Evolutionary conservation across 2,797 vertebrate genomes (phyloP).

Genomic region (Oophaga sylvatica): DNA sequence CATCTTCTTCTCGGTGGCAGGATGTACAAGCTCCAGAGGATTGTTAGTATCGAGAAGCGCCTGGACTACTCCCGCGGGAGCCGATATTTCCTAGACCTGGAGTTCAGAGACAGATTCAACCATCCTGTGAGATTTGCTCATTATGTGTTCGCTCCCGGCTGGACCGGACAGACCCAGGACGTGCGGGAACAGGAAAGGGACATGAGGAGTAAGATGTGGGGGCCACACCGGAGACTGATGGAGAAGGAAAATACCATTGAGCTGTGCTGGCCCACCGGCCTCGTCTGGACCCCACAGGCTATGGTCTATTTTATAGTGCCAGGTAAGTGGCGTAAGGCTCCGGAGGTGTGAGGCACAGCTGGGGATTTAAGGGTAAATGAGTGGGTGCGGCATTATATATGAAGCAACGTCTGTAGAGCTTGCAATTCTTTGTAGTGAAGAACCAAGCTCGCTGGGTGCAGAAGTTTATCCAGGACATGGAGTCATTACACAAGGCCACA

Average conservation of each 20-base stretch:
- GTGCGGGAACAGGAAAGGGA: constrained; percentile 66
- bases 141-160: constrained; percentile 79
- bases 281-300: constrained; percentile 84
- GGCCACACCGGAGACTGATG: constrained; percentile 61
- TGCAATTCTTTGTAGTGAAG: constrained; percentile 77
- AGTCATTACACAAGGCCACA: constrained; percentile 78
- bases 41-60: constrained; percentile 87
- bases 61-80: constrained; percentile 79
- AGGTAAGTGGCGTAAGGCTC: constrained; percentile 72
- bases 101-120: constrained; percentile 76
- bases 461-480: constrained; percentile 91
- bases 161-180: constrained; percentile 62
- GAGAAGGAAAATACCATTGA: constrained; percentile 56
- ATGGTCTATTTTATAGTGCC: constrained; percentile 90
- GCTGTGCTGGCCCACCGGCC: constrained; percentile 87
- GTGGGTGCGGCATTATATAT: background rate
- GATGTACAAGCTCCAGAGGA: constrained; percentile 79
- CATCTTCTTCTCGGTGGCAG: constrained; percentile 67
- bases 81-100: constrained; percentile 91
- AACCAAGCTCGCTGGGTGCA: constrained; percentile 96
- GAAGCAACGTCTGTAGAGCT: background rate
- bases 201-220: constrained; percentile 73
- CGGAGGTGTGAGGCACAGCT: background rate
- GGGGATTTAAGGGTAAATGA: background rate
- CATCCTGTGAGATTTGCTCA: constrained; percentile 81